phyloP scores from a whole-genome alignment of 2,113 vertebrate species.

The Laticauda colubrina region DNA sequence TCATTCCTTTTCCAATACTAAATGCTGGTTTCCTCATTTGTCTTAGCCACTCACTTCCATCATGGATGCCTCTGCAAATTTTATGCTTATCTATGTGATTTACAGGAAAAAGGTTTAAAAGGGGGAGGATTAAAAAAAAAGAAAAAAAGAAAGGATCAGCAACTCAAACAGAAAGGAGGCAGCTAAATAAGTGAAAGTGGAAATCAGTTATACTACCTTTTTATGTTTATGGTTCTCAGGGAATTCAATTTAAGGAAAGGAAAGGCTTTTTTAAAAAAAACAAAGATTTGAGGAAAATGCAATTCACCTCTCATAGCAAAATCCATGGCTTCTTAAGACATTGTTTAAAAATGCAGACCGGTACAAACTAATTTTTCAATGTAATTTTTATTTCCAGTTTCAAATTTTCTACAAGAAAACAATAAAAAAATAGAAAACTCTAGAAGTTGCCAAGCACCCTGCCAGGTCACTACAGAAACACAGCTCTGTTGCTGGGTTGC shows the following conservation, averaged over 20 bases:
- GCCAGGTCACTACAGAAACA: conserved; percentile 35
- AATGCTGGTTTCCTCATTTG: neutral
- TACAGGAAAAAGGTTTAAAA: neutral
- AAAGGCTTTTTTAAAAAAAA: neutral
- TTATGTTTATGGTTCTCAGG: neutral
- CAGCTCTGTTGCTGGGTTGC: conserved; percentile 16
- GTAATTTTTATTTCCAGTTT: conserved; percentile 42
- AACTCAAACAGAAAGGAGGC: neutral
- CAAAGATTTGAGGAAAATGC: neutral
- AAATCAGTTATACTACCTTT: neutral
- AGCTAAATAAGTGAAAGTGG: neutral
- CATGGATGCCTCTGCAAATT: neutral
- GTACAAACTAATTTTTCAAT: neutral
- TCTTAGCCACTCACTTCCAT: neutral
- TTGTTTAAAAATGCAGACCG: neutral
- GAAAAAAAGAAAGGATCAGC: neutral
- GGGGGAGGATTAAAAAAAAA: neutral
- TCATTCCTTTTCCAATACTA: neutral
- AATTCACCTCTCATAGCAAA: neutral
- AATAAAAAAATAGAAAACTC: conserved; percentile 46
- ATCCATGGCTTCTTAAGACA: no score
- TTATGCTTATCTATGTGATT: neutral
- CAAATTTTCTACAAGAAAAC: conserved; percentile 44
- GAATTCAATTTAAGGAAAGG: neutral
- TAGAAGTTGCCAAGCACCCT: conserved; percentile 34